Conservation (phyloP, 2,113 vertebrate genomes). For the Glaucidium brasilianum region DNA sequence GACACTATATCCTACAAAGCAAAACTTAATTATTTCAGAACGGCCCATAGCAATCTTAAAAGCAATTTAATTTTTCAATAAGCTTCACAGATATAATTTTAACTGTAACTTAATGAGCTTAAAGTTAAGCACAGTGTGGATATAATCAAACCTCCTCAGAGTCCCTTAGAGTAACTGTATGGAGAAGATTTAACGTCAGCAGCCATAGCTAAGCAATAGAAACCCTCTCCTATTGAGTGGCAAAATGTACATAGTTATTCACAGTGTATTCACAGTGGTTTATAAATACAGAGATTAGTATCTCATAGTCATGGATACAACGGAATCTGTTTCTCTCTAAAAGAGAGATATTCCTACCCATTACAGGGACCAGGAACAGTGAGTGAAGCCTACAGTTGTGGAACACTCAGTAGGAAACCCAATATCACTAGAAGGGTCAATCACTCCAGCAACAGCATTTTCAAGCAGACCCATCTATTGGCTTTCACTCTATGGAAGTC, state of each 20-base stretch:
- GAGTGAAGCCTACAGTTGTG: neutral
- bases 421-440: neutral
- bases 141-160: neutral
- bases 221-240: neutral
- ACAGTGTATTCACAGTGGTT: neutral
- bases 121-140: neutral
- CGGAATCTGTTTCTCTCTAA: neutral
- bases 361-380: neutral
- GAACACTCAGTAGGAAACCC: neutral
- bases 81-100: neutral
- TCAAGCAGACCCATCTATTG: neutral
- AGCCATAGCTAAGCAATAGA: neutral
- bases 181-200: neutral
- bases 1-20: neutral
- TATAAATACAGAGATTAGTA: neutral
- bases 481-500: neutral
- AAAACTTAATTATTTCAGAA: neutral
- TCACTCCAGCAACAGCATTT: neutral
- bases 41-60: neutral
- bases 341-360: neutral
- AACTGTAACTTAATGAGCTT: neutral
- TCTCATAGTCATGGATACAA: neutral
- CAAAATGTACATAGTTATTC: neutral
- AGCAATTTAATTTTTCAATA: neutral
- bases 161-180: neutral